Percentiles rank a stretch among this genome's conserved stretches.
phyloP scores from a whole-genome alignment of 2,113 vertebrate genomes.

The Larimichthys crocea region DNA sequence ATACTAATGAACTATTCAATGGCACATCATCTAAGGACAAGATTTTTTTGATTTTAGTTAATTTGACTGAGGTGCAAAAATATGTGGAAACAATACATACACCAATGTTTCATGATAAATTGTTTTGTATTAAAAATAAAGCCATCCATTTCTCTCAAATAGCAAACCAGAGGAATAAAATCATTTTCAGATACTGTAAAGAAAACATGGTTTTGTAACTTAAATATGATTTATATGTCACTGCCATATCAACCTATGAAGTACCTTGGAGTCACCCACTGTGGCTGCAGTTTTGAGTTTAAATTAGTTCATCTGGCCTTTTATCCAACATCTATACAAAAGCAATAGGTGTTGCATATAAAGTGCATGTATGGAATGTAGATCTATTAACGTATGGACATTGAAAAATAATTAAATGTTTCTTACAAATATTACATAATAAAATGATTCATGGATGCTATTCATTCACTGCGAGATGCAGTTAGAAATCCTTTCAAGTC shows the following conservation, averaged over 20 bases:
- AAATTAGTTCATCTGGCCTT: not conserved
- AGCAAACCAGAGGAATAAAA: not conserved
- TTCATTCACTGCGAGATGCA: not conserved
- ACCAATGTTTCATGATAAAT: not conserved
- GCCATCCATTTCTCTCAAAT: not conserved
- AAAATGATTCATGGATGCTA: not conserved
- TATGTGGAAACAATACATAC: not conserved
- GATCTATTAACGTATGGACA: not conserved
- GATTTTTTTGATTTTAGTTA: too few relatives aligned
- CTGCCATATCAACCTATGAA: not conserved
- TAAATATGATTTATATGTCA: not conserved
- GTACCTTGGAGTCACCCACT: too few relatives aligned
- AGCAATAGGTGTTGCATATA: not conserved
- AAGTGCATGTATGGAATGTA: not conserved
- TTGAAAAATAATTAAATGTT: not conserved
- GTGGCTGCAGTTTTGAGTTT: not conserved
- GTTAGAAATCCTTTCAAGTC: not conserved
- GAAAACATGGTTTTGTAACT: not conserved
- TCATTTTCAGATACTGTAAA: not conserved
- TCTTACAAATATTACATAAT: not conserved
- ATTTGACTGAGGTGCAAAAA: too few relatives aligned
- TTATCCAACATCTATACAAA: not conserved
- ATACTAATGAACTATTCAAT: not conserved
- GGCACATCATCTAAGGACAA: too few relatives aligned
- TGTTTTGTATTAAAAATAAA: not conserved